Evolutionary conservation across 1,140 invertebrate species (phyloP), one percentile per base, ranked within the genome.

Genomic region (Micrasema minimum): DNA sequence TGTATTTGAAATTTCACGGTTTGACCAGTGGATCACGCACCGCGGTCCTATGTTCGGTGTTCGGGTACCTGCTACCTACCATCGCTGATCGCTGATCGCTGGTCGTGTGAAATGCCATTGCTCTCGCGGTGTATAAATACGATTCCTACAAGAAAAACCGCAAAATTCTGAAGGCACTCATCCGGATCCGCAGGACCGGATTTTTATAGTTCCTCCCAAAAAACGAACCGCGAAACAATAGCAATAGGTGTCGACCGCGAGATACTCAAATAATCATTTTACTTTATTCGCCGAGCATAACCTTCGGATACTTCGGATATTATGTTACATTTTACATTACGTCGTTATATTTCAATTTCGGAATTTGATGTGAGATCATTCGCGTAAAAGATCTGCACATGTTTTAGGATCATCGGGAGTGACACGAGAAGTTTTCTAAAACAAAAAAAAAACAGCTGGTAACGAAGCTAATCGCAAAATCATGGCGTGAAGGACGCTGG

Each of bases 161-260:
- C 50, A 53, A 53, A 23, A 23, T 53, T 53, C 50, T 26, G 23
- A 16, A 53, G 50, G 12, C 50, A 53, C n/a, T 53, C 50, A 26
- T 26, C 50, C 50, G 50, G 26, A 31, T 31, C 26, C 26, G 2
- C 26, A 31, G 26, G 26, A 31, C 26, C 26, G 26, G 26, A 31
- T 31, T 7, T 31, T 31, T 31, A 31, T 31, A 2, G 26, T 2
- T 31, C 26, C 20, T 31, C 50, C 50, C 50, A 1, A 53, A 53
- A 23, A 53, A 26, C 23, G 26, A 18, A 53, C 50, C 50, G 23
- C 23, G 23, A 53, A 22, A 26, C 12, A 23, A 31, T 31, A 31
- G 26, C 26, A 31, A 31, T 31, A 31, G 26, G 26, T n/a, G n/a
- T 4, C 7, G 26, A 31, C 26, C 26, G 7, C 26, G 7, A 7